Base-by-base conservation (phyloP, 2,888 invertebrate species). In the Epinotia ramella region DNA sequence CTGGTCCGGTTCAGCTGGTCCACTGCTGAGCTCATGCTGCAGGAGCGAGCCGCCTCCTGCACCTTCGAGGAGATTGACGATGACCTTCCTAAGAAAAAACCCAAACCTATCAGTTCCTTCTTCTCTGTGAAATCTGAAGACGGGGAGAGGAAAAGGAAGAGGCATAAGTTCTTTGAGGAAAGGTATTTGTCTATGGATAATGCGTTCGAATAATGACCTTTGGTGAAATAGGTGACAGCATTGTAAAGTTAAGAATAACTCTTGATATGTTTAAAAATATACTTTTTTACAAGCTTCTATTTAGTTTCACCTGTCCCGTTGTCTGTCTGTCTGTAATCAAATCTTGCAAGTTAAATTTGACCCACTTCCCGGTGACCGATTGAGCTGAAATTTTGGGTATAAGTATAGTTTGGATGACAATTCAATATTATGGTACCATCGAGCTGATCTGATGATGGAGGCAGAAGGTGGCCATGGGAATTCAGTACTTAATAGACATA, bases 1-100 rank as follows among this genome's bases (percentile, higher is more conserved):
- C 94, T 99, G 20, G 99, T 99, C 0, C 95, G 99, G 77, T 99
- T 99, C 89, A 99, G 99, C 88, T 99, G 99, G 99, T 98, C 99
- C 0, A 99, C 99, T 0, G 97, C 99, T 0, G 96, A 96, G 77
- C 96, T 96, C 64, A 96, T 98, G 81, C 89, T 99, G 16, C 95
- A 97, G 78, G 96, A 96, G 6, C 95, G 96, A 69, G 97, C 97
- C 0, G 95, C 96, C 20, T 89, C 94, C 12, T 96, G 97, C 65
- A 96, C 96, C 73, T 97, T 97, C 95, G 97, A 97, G 86, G 96
- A 97, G 77, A 88, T 90, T 2, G 96, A 96, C 13, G 95, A 95
- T 0, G 93, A 95, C 24, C 89, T 87, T 33, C 86, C 85, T 0
- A 84, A 87, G 79, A 95, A 87, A 78, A 91, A 94, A 86, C 77